Evolutionary conservation across 2,888 invertebrate genomes (phyloP).

Genomic region (Caenorhabditis wallacei): DNA sequence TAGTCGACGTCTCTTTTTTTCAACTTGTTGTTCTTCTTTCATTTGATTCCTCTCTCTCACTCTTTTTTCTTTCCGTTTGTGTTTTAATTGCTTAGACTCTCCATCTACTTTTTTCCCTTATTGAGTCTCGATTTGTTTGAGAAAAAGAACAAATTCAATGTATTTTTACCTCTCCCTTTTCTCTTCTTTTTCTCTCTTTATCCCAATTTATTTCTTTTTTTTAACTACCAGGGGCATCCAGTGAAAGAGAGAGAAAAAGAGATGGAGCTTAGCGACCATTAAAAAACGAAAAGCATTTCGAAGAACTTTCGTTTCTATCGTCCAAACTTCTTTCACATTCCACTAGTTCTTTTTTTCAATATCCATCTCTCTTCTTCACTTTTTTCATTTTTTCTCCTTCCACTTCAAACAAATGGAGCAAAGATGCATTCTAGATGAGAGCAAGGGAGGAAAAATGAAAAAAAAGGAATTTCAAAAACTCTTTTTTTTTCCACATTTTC

Average conservation of each 20-base stretch:
- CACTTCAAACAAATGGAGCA: slow-evolving; percentile 50
- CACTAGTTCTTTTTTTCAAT: slow-evolving; percentile 25
- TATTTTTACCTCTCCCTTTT: neutral
- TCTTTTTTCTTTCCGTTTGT: slow-evolving; percentile 12
- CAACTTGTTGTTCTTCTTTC: slow-evolving; percentile 60
- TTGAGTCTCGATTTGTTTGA: slow-evolving; percentile 20
- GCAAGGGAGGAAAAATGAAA: slow-evolving; percentile 4
- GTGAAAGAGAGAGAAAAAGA: too few species aligned
- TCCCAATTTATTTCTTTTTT: slow-evolving; percentile 48
- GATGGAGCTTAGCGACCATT: slow-evolving; percentile 42
- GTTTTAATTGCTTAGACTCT: slow-evolving; percentile 50
- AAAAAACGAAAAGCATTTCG: slow-evolving; percentile 10
- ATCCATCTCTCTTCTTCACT: slow-evolving; percentile 1
- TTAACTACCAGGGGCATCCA: slow-evolving; percentile 17
- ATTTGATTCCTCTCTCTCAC: slow-evolving; percentile 40
- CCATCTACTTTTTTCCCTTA: slow-evolving; percentile 19
- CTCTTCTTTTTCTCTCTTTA: slow-evolving; percentile 1
- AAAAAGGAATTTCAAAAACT: slow-evolving; percentile 27
- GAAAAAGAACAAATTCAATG: neutral
- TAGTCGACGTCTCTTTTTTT: slow-evolving; percentile 38
- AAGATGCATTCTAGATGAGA: slow-evolving; percentile 44
- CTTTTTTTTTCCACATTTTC: neutral
- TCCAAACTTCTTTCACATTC: slow-evolving; percentile 7
- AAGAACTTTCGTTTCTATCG: slow-evolving; percentile 2
- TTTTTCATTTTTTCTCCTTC: slow-evolving; percentile 9